Evolutionary conservation across 2,888 invertebrate genomes (phyloP).

Genomic region (Stenoptilia bipunctidactyla): DNA sequence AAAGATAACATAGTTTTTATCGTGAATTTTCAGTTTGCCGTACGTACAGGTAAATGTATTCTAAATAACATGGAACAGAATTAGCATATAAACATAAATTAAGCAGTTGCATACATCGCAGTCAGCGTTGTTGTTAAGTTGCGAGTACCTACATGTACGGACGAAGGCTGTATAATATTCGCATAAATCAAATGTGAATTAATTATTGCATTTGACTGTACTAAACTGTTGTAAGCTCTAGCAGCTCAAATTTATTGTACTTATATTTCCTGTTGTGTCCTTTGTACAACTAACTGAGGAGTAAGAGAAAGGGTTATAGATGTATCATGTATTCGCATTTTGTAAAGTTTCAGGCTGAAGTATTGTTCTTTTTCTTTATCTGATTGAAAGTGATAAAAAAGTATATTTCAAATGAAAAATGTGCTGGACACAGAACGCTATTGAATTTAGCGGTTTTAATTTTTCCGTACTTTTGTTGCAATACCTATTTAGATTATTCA

Average conservation of each 20-base stretch:
- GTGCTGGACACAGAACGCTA: too few relatives aligned
- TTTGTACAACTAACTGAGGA: too few relatives aligned
- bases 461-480: too few relatives aligned
- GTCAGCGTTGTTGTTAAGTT: background rate
- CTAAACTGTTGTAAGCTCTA: slow-evolving; percentile 21
- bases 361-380: too few relatives aligned
- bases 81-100: slow-evolving; percentile 45
- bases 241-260: slow-evolving; percentile 1
- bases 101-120: slow-evolving; percentile 30
- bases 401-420: too few relatives aligned
- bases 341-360: too few relatives aligned
- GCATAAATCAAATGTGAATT: slow-evolving; percentile 58
- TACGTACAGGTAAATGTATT: slow-evolving; percentile 34
- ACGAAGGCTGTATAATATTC: slow-evolving; percentile 46
- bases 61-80: slow-evolving; percentile 28
- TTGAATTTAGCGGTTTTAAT: too few relatives aligned
- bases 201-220: slow-evolving; percentile 44
- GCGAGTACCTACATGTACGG: slow-evolving; percentile 16
- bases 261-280: too few relatives aligned
- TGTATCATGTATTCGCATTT: too few relatives aligned
- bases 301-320: too few relatives aligned
- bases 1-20: slow-evolving; percentile 8
- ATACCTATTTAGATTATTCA: too few relatives aligned
- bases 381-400: too few relatives aligned
- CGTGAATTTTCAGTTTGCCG: slow-evolving; percentile 16